Evolutionary conservation across 2,888 invertebrate genomes (phyloP), one percentile per base, ranked within the genome.

Genomic region (Meiosimyza decipiens): DNA sequence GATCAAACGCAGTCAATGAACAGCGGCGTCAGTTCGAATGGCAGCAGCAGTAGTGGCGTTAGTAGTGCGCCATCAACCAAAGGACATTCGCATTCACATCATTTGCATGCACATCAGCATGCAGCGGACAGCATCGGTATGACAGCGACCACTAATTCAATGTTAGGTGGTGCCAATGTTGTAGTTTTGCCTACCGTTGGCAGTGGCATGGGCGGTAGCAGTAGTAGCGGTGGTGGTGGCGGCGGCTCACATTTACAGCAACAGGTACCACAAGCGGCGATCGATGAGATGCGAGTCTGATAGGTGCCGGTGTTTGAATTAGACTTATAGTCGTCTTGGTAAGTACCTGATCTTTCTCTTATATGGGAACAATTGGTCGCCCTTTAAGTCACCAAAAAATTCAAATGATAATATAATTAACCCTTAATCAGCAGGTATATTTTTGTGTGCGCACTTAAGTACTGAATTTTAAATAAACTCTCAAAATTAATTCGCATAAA

Each of bases 201-300:
- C 88, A 88, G 64, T 0, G 88, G 87, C n/a, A 88, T 87, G n/a
- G 88, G 86, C 73, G 85, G 85, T 90, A 92, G 83, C 92, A 92
- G 51, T 59, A 52, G 55, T 72, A 73, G 52, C 22, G 28, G 73
- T 50, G 70, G 62, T 16, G 55, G 50, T 88, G 88, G 63, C 88
- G 84, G 86, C 75, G 80, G 75, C 66, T 66, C 86, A 87, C 60
- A 88, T 87, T 11, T 90, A 86, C 75, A 90, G 87, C 76, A 90
- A 88, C 81, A 88, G 87, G 91, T 94, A 86, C 94, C 93, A 67
- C 93, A 94, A 85, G 94, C 94, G 78, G 93, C 94, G 75, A 94
- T 95, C 88, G 94, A 93, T 86, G 95, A 95, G 89, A 95, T 95
- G 95, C 90, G 95, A 88, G 95, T 95, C 92, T 95, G 95, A 95